These are phyloP conservation scores for Pentamera pediparva DNA, from an alignment of 53 echinoderm and acorn worm genomes.

Conservation along the genomic window DNA sequence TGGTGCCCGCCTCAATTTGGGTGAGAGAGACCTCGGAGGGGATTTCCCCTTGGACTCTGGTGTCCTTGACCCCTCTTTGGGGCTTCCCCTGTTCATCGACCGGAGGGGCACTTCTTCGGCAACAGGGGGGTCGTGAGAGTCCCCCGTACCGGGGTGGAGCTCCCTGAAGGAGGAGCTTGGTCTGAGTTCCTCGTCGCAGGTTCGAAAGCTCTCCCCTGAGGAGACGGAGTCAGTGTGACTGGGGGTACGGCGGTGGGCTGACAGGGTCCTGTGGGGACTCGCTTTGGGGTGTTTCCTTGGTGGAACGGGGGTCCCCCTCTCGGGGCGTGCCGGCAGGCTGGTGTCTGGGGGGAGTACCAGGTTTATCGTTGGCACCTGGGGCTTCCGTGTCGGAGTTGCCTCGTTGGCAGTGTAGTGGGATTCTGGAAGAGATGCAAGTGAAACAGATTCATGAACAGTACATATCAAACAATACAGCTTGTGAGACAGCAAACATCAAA, in stretches of 20 bases:
- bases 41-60: background rate
- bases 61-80: background rate
- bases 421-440: background rate
- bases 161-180: constrained; percentile 26
- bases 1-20: constrained; percentile 12
- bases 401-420: constrained; percentile 15
- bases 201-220: constrained; percentile 21
- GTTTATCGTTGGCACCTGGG: constrained; percentile 17
- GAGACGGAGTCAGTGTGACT: constrained; percentile 25
- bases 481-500: background rate
- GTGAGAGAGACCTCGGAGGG: constrained; percentile 13
- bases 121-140: background rate
- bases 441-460: background rate
- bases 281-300: constrained; percentile 22
- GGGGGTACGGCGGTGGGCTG: background rate
- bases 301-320: constrained; percentile 23
- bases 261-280: constrained; percentile 14
- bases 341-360: constrained; percentile 25
- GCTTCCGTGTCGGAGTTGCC: constrained; percentile 18
- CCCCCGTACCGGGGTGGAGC: background rate
- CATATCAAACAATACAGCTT: background rate
- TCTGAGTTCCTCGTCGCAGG: constrained; percentile 18
- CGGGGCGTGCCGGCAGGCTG: background rate
- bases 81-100: background rate
- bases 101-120: constrained; percentile 19